Conservation (phyloP, 2,113 vertebrate genomes). For the Archilochus colubris region DNA sequence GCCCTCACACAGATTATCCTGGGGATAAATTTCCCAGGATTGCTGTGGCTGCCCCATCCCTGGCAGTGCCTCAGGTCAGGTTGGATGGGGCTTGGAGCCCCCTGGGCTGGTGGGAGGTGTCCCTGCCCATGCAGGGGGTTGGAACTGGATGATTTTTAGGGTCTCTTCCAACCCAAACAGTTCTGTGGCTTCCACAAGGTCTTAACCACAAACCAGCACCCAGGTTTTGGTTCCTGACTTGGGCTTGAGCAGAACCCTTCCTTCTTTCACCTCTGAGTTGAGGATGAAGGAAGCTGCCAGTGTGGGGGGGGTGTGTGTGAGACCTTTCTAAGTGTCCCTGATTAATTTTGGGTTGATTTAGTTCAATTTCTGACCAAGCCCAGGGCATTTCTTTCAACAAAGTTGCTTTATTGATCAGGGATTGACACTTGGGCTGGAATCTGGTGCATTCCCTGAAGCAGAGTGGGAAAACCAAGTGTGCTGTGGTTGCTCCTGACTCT, state of each 20-base stretch:
- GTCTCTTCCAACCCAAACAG: no score
- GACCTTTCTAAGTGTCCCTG: rapidly evolving
- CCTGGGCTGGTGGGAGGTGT: no score
- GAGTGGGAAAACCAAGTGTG: background rate
- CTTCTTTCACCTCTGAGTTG: background rate
- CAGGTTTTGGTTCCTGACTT: background rate
- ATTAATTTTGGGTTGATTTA: background rate
- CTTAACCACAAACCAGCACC: rapidly evolving
- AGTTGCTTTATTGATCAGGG: background rate
- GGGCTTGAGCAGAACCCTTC: background rate
- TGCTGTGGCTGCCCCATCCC: no score
- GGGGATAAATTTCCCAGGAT: no score
- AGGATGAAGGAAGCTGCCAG: background rate
- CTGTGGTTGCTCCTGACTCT: background rate
- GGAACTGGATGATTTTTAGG: no score
- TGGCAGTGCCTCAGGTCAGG: no score
- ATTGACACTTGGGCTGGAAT: background rate
- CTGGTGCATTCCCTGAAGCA: background rate
- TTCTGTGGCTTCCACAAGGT: background rate
- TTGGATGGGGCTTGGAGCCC: no score
- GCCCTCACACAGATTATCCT: no score
- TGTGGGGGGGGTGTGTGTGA: no score
- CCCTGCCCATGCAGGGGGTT: no score
- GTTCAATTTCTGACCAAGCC: background rate
- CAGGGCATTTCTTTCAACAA: background rate